A percentile compares a stretch with the other conserved stretches of the same genome.
Conservation (phyloP, 2,113 vertebrate species). For the Falco punctatus region DNA sequence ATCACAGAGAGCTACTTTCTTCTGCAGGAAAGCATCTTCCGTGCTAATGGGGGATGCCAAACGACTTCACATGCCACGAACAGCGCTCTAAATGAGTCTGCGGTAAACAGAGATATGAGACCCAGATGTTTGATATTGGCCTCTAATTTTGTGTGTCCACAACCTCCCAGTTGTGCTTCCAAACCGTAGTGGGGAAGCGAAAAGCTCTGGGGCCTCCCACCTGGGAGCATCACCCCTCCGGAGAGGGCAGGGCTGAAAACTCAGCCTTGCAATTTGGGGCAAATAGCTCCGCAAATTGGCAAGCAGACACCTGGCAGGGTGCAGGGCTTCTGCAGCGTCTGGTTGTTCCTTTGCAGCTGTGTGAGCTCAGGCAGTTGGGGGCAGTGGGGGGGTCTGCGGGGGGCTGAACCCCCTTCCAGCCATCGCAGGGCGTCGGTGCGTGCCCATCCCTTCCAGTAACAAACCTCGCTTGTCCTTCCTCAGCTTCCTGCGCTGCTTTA, state of each 20-base stretch:
- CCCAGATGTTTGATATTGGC: background rate
- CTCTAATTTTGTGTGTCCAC: background rate
- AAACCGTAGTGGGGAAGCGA: accelerated
- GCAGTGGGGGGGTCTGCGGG: background rate
- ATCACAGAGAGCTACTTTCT: background rate
- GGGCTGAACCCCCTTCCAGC: background rate
- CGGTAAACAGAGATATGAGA: background rate
- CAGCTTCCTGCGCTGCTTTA: background rate
- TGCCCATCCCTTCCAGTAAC: background rate
- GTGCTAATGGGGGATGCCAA: background rate
- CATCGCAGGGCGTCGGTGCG: background rate
- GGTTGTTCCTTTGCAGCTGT: background rate
- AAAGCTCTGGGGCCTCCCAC: background rate
- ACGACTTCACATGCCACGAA: background rate
- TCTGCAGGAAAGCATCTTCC: background rate
- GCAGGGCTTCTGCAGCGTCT: background rate
- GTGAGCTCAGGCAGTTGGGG: background rate
- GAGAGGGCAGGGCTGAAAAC: accelerated
- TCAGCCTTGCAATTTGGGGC: background rate
- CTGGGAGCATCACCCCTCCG: background rate
- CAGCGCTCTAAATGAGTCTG: background rate
- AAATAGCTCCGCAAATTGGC: background rate
- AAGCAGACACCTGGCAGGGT: background rate
- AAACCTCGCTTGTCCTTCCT: background rate
- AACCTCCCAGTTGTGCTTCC: background rate